Conservation (phyloP, 2,113 vertebrate genomes). For the Balaenoptera acutorostrata region DNA sequence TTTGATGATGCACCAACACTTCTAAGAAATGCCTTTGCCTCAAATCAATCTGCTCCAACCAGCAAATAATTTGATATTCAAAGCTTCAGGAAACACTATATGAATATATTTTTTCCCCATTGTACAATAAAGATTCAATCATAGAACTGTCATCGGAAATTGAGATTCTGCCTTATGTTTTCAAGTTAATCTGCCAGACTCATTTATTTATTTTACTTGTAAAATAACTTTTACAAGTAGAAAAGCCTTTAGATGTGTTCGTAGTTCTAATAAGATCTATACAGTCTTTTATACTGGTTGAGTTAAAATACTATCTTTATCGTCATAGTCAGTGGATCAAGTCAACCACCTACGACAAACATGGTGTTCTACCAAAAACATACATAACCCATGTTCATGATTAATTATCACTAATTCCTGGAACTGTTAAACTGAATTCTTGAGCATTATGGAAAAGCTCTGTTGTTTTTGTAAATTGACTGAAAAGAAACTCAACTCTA, state of each 20-base stretch:
- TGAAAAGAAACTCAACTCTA: not conserved
- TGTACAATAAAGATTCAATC: constrained; percentile 50
- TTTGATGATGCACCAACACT: constrained; percentile 13
- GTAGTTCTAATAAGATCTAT: not conserved
- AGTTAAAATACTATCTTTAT: not conserved
- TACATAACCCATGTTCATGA: not conserved
- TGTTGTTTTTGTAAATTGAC: not conserved
- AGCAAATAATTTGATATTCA: constrained; percentile 15
- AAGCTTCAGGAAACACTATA: constrained; percentile 32
- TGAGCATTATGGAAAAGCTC: not conserved
- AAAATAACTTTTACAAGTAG: constrained; percentile 26
- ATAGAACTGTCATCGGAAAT: constrained; percentile 30
- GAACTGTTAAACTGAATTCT: not conserved
- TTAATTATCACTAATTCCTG: not conserved
- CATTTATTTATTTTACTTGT: constrained; percentile 43
- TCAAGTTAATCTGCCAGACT: constrained; percentile 34
- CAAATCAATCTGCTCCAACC: not conserved
- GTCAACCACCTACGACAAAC: not conserved
- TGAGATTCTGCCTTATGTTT: constrained; percentile 34
- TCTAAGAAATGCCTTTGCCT: constrained; percentile 31
- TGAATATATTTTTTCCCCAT: not conserved
- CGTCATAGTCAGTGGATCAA: not conserved
- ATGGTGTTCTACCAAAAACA: not conserved
- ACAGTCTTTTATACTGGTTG: not conserved
- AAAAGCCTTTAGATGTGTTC: not conserved